Conservation (phyloP, 2,888 invertebrate species). For the Biston betularia region DNA sequence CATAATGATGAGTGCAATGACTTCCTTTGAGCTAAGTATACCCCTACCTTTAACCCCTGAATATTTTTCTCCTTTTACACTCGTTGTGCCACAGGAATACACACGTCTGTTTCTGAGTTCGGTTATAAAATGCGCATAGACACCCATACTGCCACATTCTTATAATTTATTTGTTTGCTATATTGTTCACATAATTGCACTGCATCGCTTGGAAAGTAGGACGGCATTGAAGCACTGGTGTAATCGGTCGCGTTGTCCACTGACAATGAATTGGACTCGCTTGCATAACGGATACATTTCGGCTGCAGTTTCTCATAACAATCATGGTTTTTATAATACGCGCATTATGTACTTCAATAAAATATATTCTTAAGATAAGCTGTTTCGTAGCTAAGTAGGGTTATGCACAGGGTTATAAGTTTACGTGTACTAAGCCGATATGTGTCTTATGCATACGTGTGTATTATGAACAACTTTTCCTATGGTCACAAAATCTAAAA, state of each 20-base stretch:
- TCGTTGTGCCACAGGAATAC: no score
- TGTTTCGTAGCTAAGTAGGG: background rate
- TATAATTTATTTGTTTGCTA: constrained; percentile 74
- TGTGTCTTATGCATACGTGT: no score
- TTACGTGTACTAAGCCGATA: no score
- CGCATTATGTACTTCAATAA: constrained; percentile 13
- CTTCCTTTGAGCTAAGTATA: no score
- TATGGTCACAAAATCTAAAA: no score
- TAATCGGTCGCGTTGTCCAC: constrained; percentile 76
- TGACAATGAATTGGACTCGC: constrained; percentile 82
- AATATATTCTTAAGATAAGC: background rate
- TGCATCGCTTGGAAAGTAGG: constrained; percentile 80
- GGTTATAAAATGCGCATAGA: background rate
- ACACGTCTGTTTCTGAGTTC: background rate
- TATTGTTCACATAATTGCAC: constrained; percentile 69
- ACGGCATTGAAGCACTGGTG: constrained; percentile 81
- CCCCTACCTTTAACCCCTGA: no score
- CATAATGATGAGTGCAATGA: no score
- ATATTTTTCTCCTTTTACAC: no score
- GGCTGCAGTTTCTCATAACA: constrained; percentile 36
- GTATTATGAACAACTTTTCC: no score
- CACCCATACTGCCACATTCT: constrained; percentile 42
- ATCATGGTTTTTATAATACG: constrained; percentile 22
- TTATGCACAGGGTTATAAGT: no score
- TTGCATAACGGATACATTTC: constrained; percentile 60